Percentiles rank a stretch among this genome's conserved stretches.
Conservation (phyloP, 1,140 invertebrate species). For the Oryctes rhinoceros region DNA sequence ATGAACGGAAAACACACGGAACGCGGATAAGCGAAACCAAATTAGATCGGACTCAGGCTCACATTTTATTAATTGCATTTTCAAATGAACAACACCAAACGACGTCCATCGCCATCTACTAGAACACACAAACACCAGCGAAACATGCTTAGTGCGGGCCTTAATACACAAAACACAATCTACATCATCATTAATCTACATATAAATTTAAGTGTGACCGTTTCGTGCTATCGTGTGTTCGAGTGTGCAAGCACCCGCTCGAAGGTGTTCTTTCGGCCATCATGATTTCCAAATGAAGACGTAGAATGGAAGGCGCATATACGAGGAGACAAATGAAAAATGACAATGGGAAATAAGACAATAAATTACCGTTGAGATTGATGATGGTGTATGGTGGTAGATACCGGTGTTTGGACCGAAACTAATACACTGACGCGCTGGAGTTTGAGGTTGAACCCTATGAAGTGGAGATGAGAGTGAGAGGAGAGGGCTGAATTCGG, state of each 20-base stretch:
- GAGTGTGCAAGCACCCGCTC: constrained; percentile 43
- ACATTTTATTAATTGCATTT: not conserved
- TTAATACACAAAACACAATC: constrained; percentile 11
- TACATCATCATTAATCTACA: constrained; percentile 15
- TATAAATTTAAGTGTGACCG: constrained; percentile 34
- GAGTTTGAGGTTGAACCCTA: constrained; percentile 25
- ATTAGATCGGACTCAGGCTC: not conserved
- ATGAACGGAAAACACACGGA: too few species aligned
- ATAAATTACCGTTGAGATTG: constrained; percentile 56
- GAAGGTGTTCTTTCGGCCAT: constrained; percentile 17
- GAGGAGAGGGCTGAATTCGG: constrained; percentile 37
- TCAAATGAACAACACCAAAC: not conserved
- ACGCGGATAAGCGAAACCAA: not conserved
- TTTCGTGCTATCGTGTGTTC: constrained; percentile 45
- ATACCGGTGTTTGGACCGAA: constrained; percentile 49
- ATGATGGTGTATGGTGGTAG: constrained; percentile 49
- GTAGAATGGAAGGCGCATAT: constrained; percentile 44
- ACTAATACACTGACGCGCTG: constrained; percentile 48
- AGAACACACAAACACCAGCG: not conserved
- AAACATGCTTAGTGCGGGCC: not conserved
- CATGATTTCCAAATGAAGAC: constrained; percentile 50
- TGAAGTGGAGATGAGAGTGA: constrained; percentile 39
- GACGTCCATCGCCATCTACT: not conserved
- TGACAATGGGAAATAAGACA: constrained; percentile 56
- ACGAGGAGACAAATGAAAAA: constrained; percentile 52